These are phyloP conservation scores for Xanthorhoe designata DNA, from an alignment of 2,888 invertebrate genomes.

Conservation along the genomic window DNA sequence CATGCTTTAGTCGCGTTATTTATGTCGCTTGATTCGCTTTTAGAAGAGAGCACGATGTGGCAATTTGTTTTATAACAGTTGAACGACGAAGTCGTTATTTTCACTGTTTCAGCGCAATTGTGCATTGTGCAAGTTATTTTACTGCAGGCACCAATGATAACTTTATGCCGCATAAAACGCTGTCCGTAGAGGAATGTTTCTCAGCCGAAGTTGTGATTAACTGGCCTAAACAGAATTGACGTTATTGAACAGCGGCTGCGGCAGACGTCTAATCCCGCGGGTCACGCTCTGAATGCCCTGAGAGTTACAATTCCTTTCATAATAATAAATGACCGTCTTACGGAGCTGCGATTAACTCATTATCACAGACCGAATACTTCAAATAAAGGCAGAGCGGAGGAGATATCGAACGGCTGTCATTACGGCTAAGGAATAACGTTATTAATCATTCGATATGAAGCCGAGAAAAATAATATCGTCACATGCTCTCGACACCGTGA, in stretches of 20 bases:
- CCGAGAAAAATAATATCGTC: slow-evolving; percentile 81
- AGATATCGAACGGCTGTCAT: slow-evolving; percentile 69
- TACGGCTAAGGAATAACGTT: slow-evolving; percentile 75
- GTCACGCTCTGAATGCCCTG: slow-evolving; percentile 42
- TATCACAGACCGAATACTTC: slow-evolving; percentile 60
- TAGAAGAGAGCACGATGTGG: slow-evolving; percentile 47
- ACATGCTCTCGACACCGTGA: slow-evolving; percentile 79
- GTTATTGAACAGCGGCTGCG: slow-evolving; percentile 42
- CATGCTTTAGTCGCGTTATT: slow-evolving; percentile 62
- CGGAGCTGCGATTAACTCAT: slow-evolving; percentile 61
- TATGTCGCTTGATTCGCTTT: slow-evolving; percentile 52
- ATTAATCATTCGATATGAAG: slow-evolving; percentile 81
- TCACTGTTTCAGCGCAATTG: slow-evolving; percentile 23
- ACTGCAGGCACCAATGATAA: slow-evolving; percentile 31
- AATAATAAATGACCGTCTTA: slow-evolving; percentile 53
- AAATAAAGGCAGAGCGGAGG: slow-evolving; percentile 50
- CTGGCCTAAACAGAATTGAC: slow-evolving; percentile 38
- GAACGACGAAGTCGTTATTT: slow-evolving; percentile 39
- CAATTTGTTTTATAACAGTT: slow-evolving; percentile 49
- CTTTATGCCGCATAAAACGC: slow-evolving; percentile 19
- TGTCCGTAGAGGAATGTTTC: slow-evolving; percentile 25
- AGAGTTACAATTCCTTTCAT: slow-evolving; percentile 45
- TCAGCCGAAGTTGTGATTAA: slow-evolving; percentile 37
- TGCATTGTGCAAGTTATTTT: slow-evolving; percentile 39
- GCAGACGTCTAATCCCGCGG: slow-evolving; percentile 44